Evolutionary conservation across 2,797 vertebrate species (phyloP), one percentile per base, ranked within the genome.

Genomic region (Sebastolobus altivelis): DNA sequence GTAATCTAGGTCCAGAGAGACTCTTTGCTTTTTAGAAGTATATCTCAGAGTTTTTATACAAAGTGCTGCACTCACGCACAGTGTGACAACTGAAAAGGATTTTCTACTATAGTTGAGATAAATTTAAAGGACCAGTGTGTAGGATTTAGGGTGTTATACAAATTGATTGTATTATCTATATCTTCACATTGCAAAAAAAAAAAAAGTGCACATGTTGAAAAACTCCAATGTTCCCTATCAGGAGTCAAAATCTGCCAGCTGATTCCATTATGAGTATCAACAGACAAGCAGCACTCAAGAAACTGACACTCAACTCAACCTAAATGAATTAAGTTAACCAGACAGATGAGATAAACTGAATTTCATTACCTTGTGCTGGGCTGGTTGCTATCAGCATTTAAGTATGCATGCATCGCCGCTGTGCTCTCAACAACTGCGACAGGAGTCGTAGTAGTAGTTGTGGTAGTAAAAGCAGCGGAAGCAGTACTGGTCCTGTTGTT

Each of bases 311-410:
- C 20, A 66, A 63, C 16, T 58, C 10, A 20, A 8, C 33, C 0
- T 10, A 8, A 46, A 16, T 40, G 1, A 37, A 49, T 5, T 8
- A n/a, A 72, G 2, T 18, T 37, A 29, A 49, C 18, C 25, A 4
- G 25, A 56, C 35, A 54, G 69, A 78, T 65, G 8, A 76, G 27
- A 79, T 37, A 3, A 54, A 13, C 3, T 43, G n/a, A 9, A 18
- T 3, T 63, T 3, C 31, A 18, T 96, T 92, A 98, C 97, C 97
- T 97, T 4, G 95, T 94, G 92, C 95, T 92, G 37, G 95, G 94
- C 29, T 97, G 97, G 81, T 82, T 71, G 1, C 94, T 95, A 62
- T 98, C 96, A 16, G 87, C 62, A 6, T 84, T 86, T 0, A 92
- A 80, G 31, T 94, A 95, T 77, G 92, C 62, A 2, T 92, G 86